Evolutionary conservation across 1,140 invertebrate species (phyloP).

Genomic region (Diorhabda sublineata): DNA sequence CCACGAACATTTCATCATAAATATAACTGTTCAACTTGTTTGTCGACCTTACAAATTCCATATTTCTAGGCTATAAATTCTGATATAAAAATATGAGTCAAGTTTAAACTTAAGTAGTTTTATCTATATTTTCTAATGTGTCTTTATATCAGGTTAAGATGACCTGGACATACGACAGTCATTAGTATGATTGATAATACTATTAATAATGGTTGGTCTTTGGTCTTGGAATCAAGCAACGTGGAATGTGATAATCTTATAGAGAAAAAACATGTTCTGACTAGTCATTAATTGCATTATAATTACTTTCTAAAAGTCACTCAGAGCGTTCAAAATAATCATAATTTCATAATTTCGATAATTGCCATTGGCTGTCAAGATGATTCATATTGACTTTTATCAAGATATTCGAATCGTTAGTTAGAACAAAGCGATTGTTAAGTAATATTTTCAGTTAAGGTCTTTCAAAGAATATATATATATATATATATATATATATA

Average conservation of each 20-base stretch:
- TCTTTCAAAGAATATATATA: too few species aligned
- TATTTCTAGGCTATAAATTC: background rate
- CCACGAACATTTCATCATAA: background rate
- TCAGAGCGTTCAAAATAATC: background rate
- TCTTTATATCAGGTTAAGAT: background rate
- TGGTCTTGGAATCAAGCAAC: background rate
- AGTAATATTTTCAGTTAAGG: too few species aligned
- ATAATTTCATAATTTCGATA: background rate
- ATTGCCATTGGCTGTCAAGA: background rate
- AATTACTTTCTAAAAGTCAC: conserved; percentile 1
- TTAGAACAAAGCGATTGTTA: too few species aligned
- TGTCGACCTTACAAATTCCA: background rate
- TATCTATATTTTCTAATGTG: conserved; percentile 1
- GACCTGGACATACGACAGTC: background rate
- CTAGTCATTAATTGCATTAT: background rate
- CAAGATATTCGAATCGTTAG: background rate
- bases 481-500: too few species aligned
- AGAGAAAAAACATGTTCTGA: conserved; percentile 3
- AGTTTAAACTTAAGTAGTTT: background rate
- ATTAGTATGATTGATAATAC: conserved; percentile 3
- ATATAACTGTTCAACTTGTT: background rate
- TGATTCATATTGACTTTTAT: background rate
- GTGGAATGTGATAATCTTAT: conserved; percentile 2
- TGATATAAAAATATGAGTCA: background rate
- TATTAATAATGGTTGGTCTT: background rate